phyloP scores from a whole-genome alignment of 2,888 invertebrate species.

The Fragum fragum region DNA sequence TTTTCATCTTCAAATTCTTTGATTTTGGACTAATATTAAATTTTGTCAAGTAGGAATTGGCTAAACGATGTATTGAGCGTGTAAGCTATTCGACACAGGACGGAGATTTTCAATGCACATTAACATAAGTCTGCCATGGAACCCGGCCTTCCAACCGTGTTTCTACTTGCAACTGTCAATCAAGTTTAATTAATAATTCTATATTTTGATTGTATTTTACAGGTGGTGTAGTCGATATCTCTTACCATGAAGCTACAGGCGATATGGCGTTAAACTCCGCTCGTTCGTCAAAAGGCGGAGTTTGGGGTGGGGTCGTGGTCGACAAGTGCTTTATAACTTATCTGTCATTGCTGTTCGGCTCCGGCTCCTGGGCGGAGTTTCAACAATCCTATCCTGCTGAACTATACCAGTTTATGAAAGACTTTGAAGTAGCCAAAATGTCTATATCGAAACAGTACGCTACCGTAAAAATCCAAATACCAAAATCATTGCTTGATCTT shows the following conservation, averaged over 20 bases:
- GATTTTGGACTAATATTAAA: too few relatives aligned
- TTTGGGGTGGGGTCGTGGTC: constrained; percentile 55
- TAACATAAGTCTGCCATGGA: too few relatives aligned
- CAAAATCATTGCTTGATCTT: constrained; percentile 32
- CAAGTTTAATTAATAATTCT: too few relatives aligned
- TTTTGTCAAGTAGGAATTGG: too few relatives aligned
- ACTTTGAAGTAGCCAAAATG: constrained; percentile 42
- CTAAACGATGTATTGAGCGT: too few relatives aligned
- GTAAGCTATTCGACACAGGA: too few relatives aligned
- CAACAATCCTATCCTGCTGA: constrained; percentile 22
- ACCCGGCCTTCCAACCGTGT: too few relatives aligned
- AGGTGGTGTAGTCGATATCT: constrained; percentile 59
- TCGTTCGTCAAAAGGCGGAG: constrained; percentile 47
- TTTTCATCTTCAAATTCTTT: too few relatives aligned
- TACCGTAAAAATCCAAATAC: constrained; percentile 26
- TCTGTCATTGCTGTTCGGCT: constrained; percentile 52
- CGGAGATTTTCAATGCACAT: too few relatives aligned
- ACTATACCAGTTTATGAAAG: constrained; percentile 35
- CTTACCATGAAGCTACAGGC: constrained; percentile 43
- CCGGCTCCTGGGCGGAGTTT: constrained; percentile 36
- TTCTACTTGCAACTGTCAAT: too few relatives aligned
- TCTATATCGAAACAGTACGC: background rate
- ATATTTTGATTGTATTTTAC: constrained; percentile 21
- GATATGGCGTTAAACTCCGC: constrained; percentile 42
- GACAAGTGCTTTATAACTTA: constrained; percentile 49